Evolutionary conservation across 2,888 invertebrate species (phyloP), one percentile per base, ranked within the genome.

Genomic region (Leptarthrus brevirostris): DNA sequence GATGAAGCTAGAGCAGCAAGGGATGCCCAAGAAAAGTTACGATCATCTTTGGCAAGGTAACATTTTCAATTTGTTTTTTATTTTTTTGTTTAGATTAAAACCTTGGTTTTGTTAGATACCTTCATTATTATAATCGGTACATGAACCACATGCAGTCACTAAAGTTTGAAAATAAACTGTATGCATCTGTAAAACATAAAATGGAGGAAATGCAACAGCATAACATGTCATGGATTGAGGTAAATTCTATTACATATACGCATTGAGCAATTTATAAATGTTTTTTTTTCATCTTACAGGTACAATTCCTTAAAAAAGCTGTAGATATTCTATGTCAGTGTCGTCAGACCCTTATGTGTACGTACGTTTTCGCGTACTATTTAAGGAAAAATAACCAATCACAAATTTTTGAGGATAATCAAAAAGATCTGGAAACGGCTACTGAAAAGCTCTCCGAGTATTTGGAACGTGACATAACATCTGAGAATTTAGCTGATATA

Each of bases 181-280:
- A 98, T 86, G 94, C 96, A 5, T 94, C 94, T 75, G 94, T 98
- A 74, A 96, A 97, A 86, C 93, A 93, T 84, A 98, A 98, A 88
- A 98, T 99, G 98, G 97, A 98, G 85, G 97, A 97, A 86, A 98
- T 99, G 98, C 98, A 99, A 84, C 96, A 97, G 83, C 96, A 97
- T 85, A 97, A 96, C 84, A 98, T 98, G 97, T 97, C 97, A 79
- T 99, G 98, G 98, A 98, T 98, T 81, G 98, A 99, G 90, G 93
- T 92, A 79, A 52, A 79, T 44, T 12, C n/a, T n/a, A n/a, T n/a
- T n/a, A n/a, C n/a, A n/a, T n/a, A n/a, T n/a, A n/a, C n/a, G n/a
- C n/a, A n/a, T n/a, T n/a, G n/a, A n/a, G n/a, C n/a, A n/a, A n/a
- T n/a, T 20, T 49, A 53, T 61, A 30, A 30, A 5, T 30, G 3